Percentiles rank a stretch among this genome's conserved stretches.
phyloP scores from a whole-genome alignment of 2,888 invertebrate genomes.

The Lumbricus terrestris region DNA sequence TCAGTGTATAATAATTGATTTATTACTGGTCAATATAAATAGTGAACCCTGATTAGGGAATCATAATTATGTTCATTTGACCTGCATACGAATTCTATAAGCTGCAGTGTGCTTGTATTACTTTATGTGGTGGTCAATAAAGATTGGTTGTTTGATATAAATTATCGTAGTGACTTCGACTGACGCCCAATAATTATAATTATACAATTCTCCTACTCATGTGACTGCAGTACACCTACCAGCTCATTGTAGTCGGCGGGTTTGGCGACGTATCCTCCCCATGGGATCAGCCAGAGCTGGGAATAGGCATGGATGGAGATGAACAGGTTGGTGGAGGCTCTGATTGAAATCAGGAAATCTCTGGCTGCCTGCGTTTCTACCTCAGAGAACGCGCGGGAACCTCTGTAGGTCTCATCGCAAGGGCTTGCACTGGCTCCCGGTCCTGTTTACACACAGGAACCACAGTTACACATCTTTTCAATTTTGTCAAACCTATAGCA shows the following conservation, averaged over 20 bases:
- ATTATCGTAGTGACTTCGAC: no score
- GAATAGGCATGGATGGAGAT: conserved; percentile 41
- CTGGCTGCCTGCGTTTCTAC: conserved; percentile 19
- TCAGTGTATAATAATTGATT: no score
- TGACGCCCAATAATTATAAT: no score
- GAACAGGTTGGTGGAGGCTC: conserved; percentile 24
- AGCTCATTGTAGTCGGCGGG: conserved; percentile 36
- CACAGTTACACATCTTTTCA: not conserved
- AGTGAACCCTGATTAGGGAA: no score
- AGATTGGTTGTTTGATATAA: no score
- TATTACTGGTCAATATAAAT: no score
- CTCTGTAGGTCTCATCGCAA: conserved; percentile 28
- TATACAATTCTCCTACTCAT: not conserved
- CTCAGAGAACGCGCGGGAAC: conserved; percentile 25
- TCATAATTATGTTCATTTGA: no score
- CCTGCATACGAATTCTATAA: no score
- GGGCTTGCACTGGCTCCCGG: conserved; percentile 20
- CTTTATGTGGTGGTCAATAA: no score
- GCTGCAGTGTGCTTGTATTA: no score
- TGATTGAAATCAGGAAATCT: conserved; percentile 5
- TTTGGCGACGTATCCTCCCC: conserved; percentile 34
- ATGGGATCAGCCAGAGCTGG: conserved; percentile 41
- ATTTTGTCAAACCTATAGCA: not conserved
- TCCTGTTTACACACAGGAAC: not conserved
- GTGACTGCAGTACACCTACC: conserved; percentile 30